Evolutionary conservation across 2,888 invertebrate genomes (phyloP).

Genomic region (Cerceris ruficornis): DNA sequence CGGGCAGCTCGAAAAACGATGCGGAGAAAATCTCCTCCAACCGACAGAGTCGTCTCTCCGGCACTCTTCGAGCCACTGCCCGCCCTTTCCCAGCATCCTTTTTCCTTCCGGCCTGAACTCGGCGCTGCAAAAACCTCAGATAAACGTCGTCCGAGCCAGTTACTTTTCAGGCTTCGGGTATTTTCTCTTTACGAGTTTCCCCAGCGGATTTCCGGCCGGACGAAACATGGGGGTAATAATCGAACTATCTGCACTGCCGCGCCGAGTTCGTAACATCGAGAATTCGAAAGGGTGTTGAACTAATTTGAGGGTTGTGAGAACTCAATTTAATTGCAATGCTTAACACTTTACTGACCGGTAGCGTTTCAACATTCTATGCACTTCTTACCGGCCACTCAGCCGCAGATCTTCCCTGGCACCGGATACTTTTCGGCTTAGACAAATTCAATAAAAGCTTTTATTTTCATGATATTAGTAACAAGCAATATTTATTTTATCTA

Average conservation of each 20-base stretch:
- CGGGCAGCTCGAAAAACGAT: constrained; percentile 22
- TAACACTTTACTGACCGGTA: no score
- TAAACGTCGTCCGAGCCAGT: constrained; percentile 38
- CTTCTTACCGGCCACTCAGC: no score
- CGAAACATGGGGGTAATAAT: neutral
- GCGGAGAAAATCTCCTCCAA: constrained; percentile 32
- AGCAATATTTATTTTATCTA: no score
- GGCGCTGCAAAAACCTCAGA: constrained; percentile 29
- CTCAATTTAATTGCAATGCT: no score
- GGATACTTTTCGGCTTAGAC: no score
- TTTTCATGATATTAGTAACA: no score
- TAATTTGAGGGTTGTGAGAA: neutral
- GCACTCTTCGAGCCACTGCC: constrained; percentile 29
- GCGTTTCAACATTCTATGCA: no score
- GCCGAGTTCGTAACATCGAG: neutral
- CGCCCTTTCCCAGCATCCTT: constrained; percentile 19
- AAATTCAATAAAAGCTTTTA: no score
- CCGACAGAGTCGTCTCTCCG: constrained; percentile 16
- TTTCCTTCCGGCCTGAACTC: constrained; percentile 8
- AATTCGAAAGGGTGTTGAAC: neutral
- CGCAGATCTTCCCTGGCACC: no score
- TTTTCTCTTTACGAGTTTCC: constrained; percentile 5
- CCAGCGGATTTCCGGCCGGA: constrained; percentile 15
- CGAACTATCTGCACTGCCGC: neutral
- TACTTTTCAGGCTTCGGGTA: constrained; percentile 17